Percentiles rank a stretch among this genome's conserved stretches.
Conservation (phyloP, 2,888 invertebrate species). For the Nephrocerus scutellatus region DNA sequence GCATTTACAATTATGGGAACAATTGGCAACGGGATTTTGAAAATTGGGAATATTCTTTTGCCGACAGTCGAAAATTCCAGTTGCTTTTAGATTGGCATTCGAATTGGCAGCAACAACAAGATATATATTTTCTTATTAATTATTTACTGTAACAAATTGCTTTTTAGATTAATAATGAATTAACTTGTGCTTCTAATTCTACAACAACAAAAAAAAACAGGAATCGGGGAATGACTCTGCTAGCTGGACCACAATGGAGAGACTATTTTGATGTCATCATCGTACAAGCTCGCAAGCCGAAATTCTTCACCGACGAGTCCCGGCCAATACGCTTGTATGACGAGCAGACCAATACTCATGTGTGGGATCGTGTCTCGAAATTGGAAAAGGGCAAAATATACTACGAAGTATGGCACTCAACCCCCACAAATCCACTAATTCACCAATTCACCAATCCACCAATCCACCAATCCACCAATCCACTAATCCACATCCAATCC, state of each 20-base stretch:
- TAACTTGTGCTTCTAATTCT: too few relatives aligned
- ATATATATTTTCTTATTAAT: not conserved
- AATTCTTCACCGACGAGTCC: slow-evolving; percentile 89
- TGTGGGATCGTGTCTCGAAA: slow-evolving; percentile 85
- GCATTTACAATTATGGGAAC: too few relatives aligned
- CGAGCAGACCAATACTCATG: slow-evolving; percentile 68
- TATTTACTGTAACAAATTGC: not conserved
- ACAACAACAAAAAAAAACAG: too few relatives aligned
- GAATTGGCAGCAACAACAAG: not conserved
- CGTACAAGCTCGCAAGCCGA: slow-evolving; percentile 90
- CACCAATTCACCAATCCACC: too few relatives aligned
- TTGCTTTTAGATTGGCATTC: too few relatives aligned
- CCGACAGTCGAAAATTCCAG: too few relatives aligned
- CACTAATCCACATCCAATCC: too few relatives aligned
- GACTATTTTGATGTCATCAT: slow-evolving; percentile 90
- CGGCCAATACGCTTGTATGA: slow-evolving; percentile 86
- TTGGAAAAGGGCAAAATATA: slow-evolving; percentile 86
- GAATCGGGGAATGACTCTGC: slow-evolving; percentile 82
- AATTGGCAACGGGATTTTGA: too few relatives aligned
- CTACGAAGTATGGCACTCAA: slow-evolving; percentile 81
- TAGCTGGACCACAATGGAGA: slow-evolving; percentile 84
- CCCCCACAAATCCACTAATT: too few relatives aligned
- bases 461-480: too few relatives aligned
- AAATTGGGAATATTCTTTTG: too few relatives aligned
- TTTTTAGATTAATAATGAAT: not conserved